phyloP scores from a whole-genome alignment of 37 sponge, comb jelly and placozoan genomes.

The Aplysina aerophoba region DNA sequence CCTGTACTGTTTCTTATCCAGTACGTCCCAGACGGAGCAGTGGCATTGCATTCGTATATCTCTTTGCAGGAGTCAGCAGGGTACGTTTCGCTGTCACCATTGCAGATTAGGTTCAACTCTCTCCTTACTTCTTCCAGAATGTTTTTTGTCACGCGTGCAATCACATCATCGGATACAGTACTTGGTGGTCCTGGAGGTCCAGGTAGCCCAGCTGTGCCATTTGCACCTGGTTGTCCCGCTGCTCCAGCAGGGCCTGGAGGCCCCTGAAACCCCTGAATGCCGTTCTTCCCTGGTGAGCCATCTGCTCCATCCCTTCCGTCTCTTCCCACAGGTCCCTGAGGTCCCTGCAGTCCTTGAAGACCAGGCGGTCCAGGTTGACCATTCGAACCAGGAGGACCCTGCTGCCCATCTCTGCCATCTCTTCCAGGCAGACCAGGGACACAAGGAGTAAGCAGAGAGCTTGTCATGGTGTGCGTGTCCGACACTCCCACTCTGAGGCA shows the following conservation, averaged over 20 bases:
- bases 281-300: neutral
- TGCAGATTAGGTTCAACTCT: too few relatives aligned
- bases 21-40: too few relatives aligned
- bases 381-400: neutral
- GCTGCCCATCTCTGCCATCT: neutral
- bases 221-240: neutral
- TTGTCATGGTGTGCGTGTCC: too few relatives aligned
- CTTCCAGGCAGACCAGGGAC: neutral
- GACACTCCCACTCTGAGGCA: too few relatives aligned
- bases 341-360: neutral
- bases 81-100: too few relatives aligned
- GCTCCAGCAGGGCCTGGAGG: constrained; percentile 1
- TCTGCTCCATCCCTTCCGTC: constrained; percentile 8
- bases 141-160: too few relatives aligned
- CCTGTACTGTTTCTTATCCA: too few relatives aligned
- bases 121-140: too few relatives aligned
- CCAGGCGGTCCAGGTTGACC: constrained; percentile 21
- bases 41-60: too few relatives aligned
- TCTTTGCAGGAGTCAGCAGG: too few relatives aligned
- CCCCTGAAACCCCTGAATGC: neutral
- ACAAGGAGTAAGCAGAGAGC: neutral
- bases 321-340: neutral
- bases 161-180: too few relatives aligned
- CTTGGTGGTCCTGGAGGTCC: neutral
- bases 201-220: neutral